Conservation (phyloP, 2,888 invertebrate genomes). For the Nomada hirtipes region DNA sequence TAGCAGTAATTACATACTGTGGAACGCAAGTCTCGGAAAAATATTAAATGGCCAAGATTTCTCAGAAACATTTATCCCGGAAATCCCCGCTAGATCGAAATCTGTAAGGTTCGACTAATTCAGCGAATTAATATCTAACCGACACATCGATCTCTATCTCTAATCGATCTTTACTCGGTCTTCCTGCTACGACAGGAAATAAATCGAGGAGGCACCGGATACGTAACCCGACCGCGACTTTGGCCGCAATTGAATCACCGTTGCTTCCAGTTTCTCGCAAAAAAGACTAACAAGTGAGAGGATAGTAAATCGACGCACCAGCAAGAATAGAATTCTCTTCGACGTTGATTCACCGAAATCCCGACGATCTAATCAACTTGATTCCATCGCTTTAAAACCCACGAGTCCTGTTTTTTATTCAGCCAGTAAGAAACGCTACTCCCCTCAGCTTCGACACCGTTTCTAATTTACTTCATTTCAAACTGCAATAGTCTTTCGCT, state of each 20-base stretch:
- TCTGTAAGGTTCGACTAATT: conserved; percentile 23
- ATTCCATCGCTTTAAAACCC: conserved; percentile 12
- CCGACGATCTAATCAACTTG: conserved; percentile 40
- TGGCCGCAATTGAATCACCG: conserved; percentile 63
- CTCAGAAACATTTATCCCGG: not conserved
- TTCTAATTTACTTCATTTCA: not conserved
- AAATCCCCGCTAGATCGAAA: not conserved
- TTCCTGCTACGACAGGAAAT: conserved; percentile 48
- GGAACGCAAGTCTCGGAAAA: too few relatives aligned
- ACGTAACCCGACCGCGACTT: conserved; percentile 60
- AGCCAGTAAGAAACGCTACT: not conserved
- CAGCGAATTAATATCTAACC: conserved; percentile 46
- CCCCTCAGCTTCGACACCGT: too few relatives aligned
- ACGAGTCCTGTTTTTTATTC: not conserved
- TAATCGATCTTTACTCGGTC: conserved; percentile 49
- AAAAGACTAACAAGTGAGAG: conserved; percentile 54
- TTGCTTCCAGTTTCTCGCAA: conserved; percentile 29
- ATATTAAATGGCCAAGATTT: too few relatives aligned
- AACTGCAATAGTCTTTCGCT: not conserved
- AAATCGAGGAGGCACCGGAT: conserved; percentile 56
- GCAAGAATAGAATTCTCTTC: conserved; percentile 42
- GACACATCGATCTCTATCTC: conserved; percentile 48
- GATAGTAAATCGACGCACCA: conserved; percentile 60
- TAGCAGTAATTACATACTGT: too few relatives aligned
- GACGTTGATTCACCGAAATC: conserved; percentile 54